phyloP scores from a whole-genome alignment of 2,113 vertebrate species.

The Aegotheles bennettii region DNA sequence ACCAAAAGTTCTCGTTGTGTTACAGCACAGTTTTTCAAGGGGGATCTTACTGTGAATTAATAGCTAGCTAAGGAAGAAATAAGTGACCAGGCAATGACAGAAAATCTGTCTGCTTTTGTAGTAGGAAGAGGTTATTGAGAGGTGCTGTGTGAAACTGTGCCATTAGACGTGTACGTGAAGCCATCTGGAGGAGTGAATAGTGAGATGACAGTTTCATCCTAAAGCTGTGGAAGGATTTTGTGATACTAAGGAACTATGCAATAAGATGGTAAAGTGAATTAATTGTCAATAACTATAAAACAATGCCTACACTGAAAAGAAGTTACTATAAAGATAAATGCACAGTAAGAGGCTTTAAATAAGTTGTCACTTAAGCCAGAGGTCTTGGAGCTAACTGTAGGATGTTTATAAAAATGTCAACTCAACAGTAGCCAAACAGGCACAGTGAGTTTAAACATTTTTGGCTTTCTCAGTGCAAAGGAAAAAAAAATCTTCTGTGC shows the following conservation, averaged over 20 bases:
- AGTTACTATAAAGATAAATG: not conserved
- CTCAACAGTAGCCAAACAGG: not conserved
- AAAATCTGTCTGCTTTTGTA: not conserved
- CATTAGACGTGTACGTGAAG: rapidly evolving
- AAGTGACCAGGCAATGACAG: not conserved
- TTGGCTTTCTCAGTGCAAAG: not conserved
- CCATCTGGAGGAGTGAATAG: not conserved
- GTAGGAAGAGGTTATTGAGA: not conserved
- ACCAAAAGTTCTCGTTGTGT: not conserved
- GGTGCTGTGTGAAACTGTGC: not conserved
- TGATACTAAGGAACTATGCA: not conserved
- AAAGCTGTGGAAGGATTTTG: not conserved
- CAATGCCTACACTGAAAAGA: not conserved
- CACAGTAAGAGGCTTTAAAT: not conserved
- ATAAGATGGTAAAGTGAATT: not conserved
- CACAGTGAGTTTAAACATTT: not conserved
- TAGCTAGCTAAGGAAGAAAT: not conserved
- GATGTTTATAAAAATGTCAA: not conserved
- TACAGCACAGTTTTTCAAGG: not conserved
- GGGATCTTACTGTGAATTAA: not conserved
- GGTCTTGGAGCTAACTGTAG: not conserved
- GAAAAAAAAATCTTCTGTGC: not conserved
- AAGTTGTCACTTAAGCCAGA: not conserved
- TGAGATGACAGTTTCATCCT: not conserved
- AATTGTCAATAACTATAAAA: not conserved